Conservation (phyloP, 2,888 invertebrate genomes). For the Trachelus iudaicus region DNA sequence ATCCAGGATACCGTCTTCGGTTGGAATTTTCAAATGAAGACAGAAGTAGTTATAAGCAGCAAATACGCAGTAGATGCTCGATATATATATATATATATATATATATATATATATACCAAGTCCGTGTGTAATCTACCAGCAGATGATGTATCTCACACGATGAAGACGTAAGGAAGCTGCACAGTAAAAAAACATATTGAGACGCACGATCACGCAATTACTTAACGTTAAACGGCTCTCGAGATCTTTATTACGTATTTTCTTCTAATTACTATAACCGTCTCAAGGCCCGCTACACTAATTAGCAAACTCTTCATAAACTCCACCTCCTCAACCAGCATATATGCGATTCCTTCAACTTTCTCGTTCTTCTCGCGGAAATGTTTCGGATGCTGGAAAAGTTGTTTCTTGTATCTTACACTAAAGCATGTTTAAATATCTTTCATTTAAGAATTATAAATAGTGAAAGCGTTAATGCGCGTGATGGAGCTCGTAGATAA, state of each 20-base stretch:
- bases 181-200: background rate
- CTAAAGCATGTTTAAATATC: background rate
- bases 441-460: background rate
- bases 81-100: background rate
- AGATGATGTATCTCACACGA: background rate
- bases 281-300: constrained; percentile 29
- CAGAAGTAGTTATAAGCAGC: background rate
- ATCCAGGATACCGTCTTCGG: background rate
- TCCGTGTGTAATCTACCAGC: background rate
- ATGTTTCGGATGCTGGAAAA: background rate
- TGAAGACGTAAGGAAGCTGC: background rate
- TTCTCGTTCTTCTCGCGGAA: constrained; percentile 3
- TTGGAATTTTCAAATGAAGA: background rate
- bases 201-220: background rate
- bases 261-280: constrained; percentile 35
- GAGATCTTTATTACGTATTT: constrained; percentile 12
- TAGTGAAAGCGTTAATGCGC: background rate
- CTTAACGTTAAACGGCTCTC: background rate
- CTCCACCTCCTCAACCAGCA: constrained; percentile 9
- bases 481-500: background rate
- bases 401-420: background rate
- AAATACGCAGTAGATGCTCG: background rate
- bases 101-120: background rate
- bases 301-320: constrained; percentile 25
- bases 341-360: constrained; percentile 13